Percentiles rank a stretch among this genome's conserved stretches.
Evolutionary conservation across 2,888 invertebrate genomes (phyloP).

Genomic region (Theretra japonica): DNA sequence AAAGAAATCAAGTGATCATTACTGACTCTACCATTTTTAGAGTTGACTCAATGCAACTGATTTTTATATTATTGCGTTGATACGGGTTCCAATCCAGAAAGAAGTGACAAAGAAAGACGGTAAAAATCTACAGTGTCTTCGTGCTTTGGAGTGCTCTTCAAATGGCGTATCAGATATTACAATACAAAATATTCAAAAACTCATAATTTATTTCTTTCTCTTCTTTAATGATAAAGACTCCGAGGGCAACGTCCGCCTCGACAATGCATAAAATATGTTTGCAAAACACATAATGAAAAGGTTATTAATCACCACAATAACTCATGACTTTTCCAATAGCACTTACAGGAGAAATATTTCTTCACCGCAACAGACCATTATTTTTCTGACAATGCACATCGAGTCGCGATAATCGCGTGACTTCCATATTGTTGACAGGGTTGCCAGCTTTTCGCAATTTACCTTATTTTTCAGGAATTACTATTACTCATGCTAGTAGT

Average conservation of each 20-base stretch:
- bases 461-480: background rate
- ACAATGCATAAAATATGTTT: constrained; percentile 14
- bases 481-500: no score
- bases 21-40: no score
- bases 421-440: background rate
- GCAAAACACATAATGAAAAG: constrained; percentile 21
- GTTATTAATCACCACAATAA: constrained; percentile 23
- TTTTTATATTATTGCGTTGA: no score
- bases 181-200: background rate
- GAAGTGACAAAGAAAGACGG: no score
- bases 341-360: constrained; percentile 42
- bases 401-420: constrained; percentile 21
- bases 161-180: background rate
- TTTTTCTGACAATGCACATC: constrained; percentile 56
- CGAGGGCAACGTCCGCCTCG: background rate
- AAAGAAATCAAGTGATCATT: no score
- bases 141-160: no score
- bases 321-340: constrained; percentile 33
- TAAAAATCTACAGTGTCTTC: no score
- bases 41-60: no score
- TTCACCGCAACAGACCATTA: constrained; percentile 46
- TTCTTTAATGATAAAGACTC: background rate
- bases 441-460: background rate
- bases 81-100: no score
- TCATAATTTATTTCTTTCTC: background rate